These are phyloP conservation scores for Charina bottae DNA, from an alignment of 2,113 vertebrate genomes.

Conservation along the genomic window DNA sequence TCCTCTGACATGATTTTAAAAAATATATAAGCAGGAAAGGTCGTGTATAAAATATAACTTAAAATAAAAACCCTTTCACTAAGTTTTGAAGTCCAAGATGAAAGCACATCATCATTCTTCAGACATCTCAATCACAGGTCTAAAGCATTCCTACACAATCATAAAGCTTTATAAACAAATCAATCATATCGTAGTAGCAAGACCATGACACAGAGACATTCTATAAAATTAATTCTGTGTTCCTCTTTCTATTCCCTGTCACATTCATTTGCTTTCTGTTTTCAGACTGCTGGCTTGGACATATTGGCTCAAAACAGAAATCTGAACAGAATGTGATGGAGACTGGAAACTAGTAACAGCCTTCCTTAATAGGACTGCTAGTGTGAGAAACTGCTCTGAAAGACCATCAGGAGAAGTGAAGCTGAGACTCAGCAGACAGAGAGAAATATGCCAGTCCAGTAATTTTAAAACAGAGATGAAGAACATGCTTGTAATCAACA, in stretches of 20 bases:
- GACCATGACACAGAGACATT: slow-evolving; percentile 18
- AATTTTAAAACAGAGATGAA: slow-evolving; percentile 17
- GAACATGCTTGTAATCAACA: slow-evolving; percentile 27
- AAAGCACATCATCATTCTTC: slow-evolving; percentile 31
- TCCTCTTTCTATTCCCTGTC: neutral
- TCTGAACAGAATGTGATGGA: accelerated
- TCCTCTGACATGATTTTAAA: neutral
- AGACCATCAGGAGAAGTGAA: neutral
- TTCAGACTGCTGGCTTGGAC: neutral
- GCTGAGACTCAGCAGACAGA: accelerated
- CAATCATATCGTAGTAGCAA: slow-evolving; percentile 43
- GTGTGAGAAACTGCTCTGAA: neutral
- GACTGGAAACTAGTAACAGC: neutral
- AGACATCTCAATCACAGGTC: slow-evolving; percentile 13
- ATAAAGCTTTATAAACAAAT: slow-evolving; percentile 44
- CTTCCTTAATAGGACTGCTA: slow-evolving; percentile 1
- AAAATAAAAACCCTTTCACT: slow-evolving; percentile 45
- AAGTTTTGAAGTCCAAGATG: slow-evolving; percentile 43
- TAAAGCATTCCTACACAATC: slow-evolving; percentile 45
- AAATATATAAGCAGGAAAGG: neutral
- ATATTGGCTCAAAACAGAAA: slow-evolving; percentile 25
- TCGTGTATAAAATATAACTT: slow-evolving; percentile 41
- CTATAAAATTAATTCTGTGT: neutral
- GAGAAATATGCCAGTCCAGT: slow-evolving; percentile 48
- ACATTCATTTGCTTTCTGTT: slow-evolving; percentile 4